Evolutionary conservation across 2,797 vertebrate genomes (phyloP).

Genomic region (Tenualosa thibaudeaui): DNA sequence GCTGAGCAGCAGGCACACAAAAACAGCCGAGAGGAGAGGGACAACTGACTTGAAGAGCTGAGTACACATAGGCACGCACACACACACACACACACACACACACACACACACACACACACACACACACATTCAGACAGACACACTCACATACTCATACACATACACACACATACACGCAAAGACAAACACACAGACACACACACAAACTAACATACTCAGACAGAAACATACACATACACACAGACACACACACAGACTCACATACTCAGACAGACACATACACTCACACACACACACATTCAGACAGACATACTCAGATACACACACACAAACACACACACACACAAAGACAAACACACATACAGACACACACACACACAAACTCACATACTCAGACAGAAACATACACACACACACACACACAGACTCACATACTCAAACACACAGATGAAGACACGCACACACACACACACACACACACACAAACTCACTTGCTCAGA

Average conservation of each 20-base stretch:
- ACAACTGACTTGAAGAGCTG: conserved; percentile 40
- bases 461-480: neutral
- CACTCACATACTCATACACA: neutral
- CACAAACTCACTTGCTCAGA: too few relatives aligned
- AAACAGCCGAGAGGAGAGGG: conserved; percentile 43
- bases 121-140: conserved; percentile 22
- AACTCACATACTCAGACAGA: too few relatives aligned
- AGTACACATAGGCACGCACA: neutral
- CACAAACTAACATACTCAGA: too few relatives aligned
- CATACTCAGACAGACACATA: too few relatives aligned
- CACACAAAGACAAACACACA: neutral
- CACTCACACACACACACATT: too few relatives aligned
- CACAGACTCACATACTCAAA: too few relatives aligned
- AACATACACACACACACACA: too few relatives aligned
- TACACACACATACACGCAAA: neutral
- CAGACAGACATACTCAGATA: too few relatives aligned
- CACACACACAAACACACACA: neutral
- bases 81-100: neutral
- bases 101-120: conserved; percentile 17
- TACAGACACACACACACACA: too few relatives aligned
- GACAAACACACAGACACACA: neutral
- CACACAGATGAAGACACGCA: neutral
- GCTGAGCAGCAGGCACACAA: conserved; percentile 50
- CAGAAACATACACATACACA: neutral
- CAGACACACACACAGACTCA: neutral